Conservation (phyloP, 2,888 invertebrate genomes). For the Dendrolimus houi region DNA sequence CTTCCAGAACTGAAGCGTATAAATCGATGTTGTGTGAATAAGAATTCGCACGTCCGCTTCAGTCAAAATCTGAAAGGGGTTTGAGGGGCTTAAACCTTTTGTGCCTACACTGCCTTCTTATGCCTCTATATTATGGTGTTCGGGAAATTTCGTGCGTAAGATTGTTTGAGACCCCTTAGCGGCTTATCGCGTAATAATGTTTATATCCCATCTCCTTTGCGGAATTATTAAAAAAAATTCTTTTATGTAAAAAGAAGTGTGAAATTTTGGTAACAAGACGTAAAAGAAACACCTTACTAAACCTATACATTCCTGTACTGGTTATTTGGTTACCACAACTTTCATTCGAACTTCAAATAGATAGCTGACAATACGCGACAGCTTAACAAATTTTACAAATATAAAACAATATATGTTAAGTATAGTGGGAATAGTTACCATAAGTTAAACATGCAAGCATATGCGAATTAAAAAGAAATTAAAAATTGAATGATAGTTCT, state of each 20-base stretch:
- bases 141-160: constrained; percentile 32
- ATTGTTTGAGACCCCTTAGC: constrained; percentile 32
- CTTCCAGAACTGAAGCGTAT: not conserved
- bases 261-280: not conserved
- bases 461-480: no score
- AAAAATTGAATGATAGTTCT: no score
- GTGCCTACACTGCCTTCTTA: constrained; percentile 13
- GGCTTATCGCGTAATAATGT: constrained; percentile 50
- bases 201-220: constrained; percentile 41
- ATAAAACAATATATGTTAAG: no score
- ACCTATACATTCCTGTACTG: no score
- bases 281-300: no score
- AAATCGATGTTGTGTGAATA: constrained; percentile 14
- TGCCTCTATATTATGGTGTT: constrained; percentile 23
- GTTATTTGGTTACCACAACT: no score
- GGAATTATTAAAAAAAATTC: constrained; percentile 3
- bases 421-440: no score
- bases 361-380: no score
- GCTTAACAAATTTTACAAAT: no score
- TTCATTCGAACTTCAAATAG: no score
- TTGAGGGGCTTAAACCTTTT: constrained; percentile 38
- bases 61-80: constrained; percentile 38
- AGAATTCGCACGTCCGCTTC: constrained; percentile 41
- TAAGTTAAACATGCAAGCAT: no score
- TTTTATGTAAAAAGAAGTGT: not conserved